These are phyloP conservation scores for Trematomus loennbergii DNA, from an alignment of 2,113 vertebrate genomes.

Conservation along the genomic window DNA sequence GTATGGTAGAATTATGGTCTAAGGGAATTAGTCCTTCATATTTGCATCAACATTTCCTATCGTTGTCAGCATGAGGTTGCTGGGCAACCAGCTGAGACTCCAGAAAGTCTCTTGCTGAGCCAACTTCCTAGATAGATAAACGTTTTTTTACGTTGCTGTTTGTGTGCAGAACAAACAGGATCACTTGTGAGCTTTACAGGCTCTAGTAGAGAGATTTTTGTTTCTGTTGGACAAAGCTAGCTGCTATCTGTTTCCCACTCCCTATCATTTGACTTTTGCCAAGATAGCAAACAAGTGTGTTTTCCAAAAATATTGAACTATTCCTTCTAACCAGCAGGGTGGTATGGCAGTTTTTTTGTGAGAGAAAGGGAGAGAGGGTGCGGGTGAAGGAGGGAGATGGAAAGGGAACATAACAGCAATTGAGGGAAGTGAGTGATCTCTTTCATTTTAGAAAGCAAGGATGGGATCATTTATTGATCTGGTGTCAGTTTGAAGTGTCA, in stretches of 20 bases:
- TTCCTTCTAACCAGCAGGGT: constrained; percentile 15
- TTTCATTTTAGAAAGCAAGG: constrained; percentile 78
- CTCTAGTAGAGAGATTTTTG: background rate
- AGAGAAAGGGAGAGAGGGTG: constrained; percentile 1
- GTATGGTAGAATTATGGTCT: background rate
- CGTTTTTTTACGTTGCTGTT: background rate
- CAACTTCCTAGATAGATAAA: background rate
- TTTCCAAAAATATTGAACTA: background rate
- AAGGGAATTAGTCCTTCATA: background rate
- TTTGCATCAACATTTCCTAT: background rate
- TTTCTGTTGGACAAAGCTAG: background rate
- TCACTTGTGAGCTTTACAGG: background rate
- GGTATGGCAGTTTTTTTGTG: constrained; percentile 7
- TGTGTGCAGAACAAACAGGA: constrained; percentile 4
- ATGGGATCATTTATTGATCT: constrained; percentile 82
- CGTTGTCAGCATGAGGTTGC: constrained; percentile 1
- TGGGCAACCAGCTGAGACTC: constrained; percentile 5
- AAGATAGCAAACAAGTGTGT: constrained; percentile 2
- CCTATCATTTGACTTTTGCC: background rate
- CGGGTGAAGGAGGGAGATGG: constrained; percentile 6
- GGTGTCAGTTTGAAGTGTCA: constrained; percentile 69
- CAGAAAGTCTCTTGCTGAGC: background rate
- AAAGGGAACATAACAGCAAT: constrained; percentile 19
- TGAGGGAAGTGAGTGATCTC: constrained; percentile 79
- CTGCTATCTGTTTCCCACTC: background rate